A percentile compares a stretch with the other conserved stretches of the same genome.
These are phyloP conservation scores for Oryzias curvinotus DNA, from an alignment of 2,113 vertebrate species.

Conservation along the genomic window DNA sequence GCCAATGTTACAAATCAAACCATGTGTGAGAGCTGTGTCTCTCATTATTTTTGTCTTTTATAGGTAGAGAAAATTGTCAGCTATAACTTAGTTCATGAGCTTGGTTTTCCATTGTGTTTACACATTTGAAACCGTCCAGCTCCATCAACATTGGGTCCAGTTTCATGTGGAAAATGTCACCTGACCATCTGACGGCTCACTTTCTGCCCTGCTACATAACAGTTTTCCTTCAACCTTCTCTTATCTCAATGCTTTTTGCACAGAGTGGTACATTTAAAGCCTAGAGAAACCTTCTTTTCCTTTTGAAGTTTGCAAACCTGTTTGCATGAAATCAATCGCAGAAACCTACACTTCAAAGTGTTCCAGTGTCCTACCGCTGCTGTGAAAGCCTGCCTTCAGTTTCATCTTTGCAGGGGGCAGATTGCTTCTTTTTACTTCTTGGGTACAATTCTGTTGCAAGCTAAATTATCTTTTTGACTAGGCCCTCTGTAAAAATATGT, in stretches of 20 bases:
- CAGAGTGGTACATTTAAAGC: slow-evolving; percentile 64
- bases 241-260: slow-evolving; percentile 48
- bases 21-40: neutral
- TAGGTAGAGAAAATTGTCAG: neutral
- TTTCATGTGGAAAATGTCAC: slow-evolving; percentile 10
- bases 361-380: slow-evolving; percentile 49
- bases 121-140: slow-evolving; percentile 4
- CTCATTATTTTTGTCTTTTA: neutral
- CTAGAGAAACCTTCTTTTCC: slow-evolving; percentile 58
- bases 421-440: slow-evolving; percentile 48
- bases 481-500: no score
- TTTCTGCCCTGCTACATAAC: slow-evolving; percentile 27
- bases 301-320: slow-evolving; percentile 72
- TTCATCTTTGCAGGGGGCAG: slow-evolving; percentile 42
- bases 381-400: slow-evolving; percentile 40
- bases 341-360: slow-evolving; percentile 71
- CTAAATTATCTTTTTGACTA: slow-evolving; percentile 15
- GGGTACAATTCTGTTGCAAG: slow-evolving; percentile 50
- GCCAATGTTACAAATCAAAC: slow-evolving; percentile 22
- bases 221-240: slow-evolving; percentile 53
- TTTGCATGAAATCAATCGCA: slow-evolving; percentile 72
- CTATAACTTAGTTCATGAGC: neutral
- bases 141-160: slow-evolving; percentile 1
- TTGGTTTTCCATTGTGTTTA: neutral
- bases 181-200: slow-evolving; percentile 21